Evolutionary conservation across 1,140 invertebrate species (phyloP).

Genomic region (Planococcus citri): DNA sequence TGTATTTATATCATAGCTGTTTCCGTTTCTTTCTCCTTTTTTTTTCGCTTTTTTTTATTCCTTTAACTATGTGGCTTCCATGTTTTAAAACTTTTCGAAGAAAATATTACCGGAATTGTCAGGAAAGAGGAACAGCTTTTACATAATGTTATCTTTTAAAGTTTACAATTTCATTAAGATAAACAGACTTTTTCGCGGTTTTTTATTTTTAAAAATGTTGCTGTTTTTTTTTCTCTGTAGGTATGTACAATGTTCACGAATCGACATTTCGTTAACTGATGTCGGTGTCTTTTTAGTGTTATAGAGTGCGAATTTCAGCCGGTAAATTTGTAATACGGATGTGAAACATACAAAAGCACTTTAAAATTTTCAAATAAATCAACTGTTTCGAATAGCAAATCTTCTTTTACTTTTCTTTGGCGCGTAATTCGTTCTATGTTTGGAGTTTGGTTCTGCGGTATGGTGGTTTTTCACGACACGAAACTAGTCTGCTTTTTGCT

Average conservation of each 20-base stretch:
- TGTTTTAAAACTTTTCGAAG: neutral
- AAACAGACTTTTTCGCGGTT: neutral
- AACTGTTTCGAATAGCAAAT: neutral
- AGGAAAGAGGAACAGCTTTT: conserved; percentile 7
- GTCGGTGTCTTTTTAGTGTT: no score
- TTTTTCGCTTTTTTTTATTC: no score
- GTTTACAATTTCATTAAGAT: conserved; percentile 4
- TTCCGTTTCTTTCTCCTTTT: neutral
- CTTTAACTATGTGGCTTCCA: neutral
- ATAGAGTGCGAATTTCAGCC: neutral
- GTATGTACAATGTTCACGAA: neutral
- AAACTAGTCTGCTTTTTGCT: no score
- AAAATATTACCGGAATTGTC: neutral
- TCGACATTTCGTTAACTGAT: neutral
- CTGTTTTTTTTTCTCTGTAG: neutral
- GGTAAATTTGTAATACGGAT: neutral
- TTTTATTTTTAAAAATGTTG: no score
- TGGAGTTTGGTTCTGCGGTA: no score
- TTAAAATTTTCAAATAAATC: conserved; percentile 3
- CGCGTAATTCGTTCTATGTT: neutral
- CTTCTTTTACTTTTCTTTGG: neutral
- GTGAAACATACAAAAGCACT: neutral
- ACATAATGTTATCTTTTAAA: conserved; percentile 3
- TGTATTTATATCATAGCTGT: neutral
- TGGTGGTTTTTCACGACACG: no score